These are phyloP conservation scores for Solenopsis invicta DNA, from an alignment of 1,140 invertebrate species.

Conservation along the genomic window DNA sequence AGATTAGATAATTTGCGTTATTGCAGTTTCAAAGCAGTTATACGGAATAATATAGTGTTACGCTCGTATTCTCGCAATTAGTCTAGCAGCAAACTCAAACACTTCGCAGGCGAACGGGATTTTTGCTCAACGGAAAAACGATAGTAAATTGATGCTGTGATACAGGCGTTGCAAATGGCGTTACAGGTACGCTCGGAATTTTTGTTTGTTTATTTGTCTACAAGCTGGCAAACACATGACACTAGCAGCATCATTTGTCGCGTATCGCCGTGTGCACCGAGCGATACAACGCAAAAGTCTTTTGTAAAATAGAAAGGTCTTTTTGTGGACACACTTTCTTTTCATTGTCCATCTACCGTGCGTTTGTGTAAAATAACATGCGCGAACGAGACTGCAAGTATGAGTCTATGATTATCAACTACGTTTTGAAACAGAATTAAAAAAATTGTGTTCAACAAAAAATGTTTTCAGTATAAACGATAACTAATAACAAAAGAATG, in stretches of 20 bases:
- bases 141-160: conserved; percentile 9
- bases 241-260: background rate
- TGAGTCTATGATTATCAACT: background rate
- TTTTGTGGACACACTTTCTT: conserved; percentile 1
- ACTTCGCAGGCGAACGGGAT: background rate
- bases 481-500: too few species aligned
- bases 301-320: background rate
- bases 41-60: background rate
- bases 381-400: background rate
- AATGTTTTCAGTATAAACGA: too few species aligned
- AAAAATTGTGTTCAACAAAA: too few species aligned
- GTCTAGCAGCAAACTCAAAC: background rate
- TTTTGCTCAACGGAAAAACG: background rate
- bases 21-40: background rate
- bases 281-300: background rate
- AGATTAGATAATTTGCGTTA: background rate
- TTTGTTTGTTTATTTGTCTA: conserved; percentile 18
- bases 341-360: background rate
- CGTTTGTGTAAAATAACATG: conserved; percentile 1
- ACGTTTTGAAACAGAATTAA: background rate
- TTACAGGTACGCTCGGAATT: background rate
- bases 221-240: background rate
- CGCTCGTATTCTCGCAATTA: background rate
- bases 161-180: background rate
- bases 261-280: background rate